Evolutionary conservation across 2,888 invertebrate species (phyloP), one percentile per base, ranked within the genome.

Genomic region (Conus canariensis): DNA sequence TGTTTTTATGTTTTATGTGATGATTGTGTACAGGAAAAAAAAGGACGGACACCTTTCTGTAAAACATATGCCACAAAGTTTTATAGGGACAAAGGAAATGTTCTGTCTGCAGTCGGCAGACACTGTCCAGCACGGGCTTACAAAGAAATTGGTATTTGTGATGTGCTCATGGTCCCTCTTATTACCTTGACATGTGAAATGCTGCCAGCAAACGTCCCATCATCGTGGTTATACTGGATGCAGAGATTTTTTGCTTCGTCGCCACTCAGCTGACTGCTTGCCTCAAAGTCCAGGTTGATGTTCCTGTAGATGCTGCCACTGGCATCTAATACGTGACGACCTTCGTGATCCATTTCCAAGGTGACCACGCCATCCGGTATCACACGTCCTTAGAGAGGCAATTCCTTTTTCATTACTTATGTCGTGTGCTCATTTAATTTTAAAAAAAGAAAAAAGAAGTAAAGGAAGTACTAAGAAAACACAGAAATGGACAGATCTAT

Each of bases 341-440:
- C 87, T 7, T 25, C 56, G 22, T 70, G 22, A 30, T 74, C 87
- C 67, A 74, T 87, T n/a, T 67, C 74, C 87, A 87, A 56, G 74
- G 87, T 87, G n/a, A 74, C 87, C 67, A 87, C 64, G n/a, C 19
- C 74, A 58, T 87, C 87, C 70, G 74, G 64, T 30, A 74, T 67
- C 25, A 74, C 5, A n/a, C 56, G n/a, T 16, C 87, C 87, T 87
- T 45, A n/a, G 22, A 86, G 60, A 25, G 30, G 10, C 30, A 74
- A 70, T 30, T 30, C 30, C 2, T 30, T 30, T 30, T 30, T 30
- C 30, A 30, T 30, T 30, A 64, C 5, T 67, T 67, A 5, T 0
- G 67, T 64, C 16, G 10, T 64, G 10, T 64, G 64, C 16, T 64
- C 22, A 74, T 6, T 0, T 1, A 22, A 22, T 74, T 6, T n/a